Conservation (phyloP, 92 coral and sea anemone genomes). For the Palythoa grandis region DNA sequence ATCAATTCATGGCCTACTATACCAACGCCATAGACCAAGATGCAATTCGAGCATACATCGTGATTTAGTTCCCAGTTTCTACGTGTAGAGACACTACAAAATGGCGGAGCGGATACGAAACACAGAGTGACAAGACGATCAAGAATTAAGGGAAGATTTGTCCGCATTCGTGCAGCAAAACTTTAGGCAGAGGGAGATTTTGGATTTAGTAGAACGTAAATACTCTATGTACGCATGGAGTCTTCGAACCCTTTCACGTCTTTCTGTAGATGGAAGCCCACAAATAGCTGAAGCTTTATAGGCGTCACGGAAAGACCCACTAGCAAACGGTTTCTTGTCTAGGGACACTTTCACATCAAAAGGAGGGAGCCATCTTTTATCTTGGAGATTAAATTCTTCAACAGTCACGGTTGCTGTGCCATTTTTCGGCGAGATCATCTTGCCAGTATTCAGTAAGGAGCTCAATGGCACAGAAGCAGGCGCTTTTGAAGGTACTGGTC, state of each 20-base stretch:
- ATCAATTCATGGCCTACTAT: too few relatives aligned
- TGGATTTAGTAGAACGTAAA: constrained; percentile 59
- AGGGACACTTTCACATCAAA: constrained; percentile 41
- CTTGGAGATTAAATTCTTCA: constrained; percentile 41
- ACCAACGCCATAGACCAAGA: constrained; percentile 51
- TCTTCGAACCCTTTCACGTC: constrained; percentile 64
- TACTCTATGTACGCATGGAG: constrained; percentile 74
- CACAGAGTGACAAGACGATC: constrained; percentile 62
- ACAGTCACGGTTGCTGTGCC: constrained; percentile 33
- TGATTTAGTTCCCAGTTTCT: constrained; percentile 9
- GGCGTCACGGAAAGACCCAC: too few relatives aligned
- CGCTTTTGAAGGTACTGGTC: constrained; percentile 26
- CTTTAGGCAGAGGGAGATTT: constrained; percentile 61
- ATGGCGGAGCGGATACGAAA: constrained; percentile 65
- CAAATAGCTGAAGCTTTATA: too few relatives aligned
- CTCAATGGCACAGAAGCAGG: constrained; percentile 40
- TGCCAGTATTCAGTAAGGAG: constrained; percentile 29
- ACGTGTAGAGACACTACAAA: constrained; percentile 38
- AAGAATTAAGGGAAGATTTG: constrained; percentile 57
- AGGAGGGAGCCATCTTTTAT: constrained; percentile 39
- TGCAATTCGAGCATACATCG: constrained; percentile 31
- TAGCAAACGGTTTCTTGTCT: constrained; percentile 34
- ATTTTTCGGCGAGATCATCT: constrained; percentile 26
- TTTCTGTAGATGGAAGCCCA: too few relatives aligned
- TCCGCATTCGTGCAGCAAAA: constrained; percentile 52